Evolutionary conservation across 2,888 invertebrate species (phyloP).

Genomic region (Phortica magna): DNA sequence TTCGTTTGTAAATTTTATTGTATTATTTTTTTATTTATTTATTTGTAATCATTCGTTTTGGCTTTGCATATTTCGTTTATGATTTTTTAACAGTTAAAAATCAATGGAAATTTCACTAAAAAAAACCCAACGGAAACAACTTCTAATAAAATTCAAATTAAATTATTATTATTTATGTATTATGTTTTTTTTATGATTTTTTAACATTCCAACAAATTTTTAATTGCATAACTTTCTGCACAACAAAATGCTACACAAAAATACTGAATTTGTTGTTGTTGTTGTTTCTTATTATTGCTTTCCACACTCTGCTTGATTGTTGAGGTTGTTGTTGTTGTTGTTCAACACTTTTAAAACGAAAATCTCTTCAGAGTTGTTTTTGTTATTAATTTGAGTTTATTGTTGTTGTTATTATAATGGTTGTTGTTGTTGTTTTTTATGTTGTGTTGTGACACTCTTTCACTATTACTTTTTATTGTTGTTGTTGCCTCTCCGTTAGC

Average conservation of each 20-base stretch:
- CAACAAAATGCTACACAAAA: constrained; percentile 13
- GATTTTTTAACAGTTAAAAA: constrained; percentile 3
- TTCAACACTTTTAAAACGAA: constrained; percentile 6
- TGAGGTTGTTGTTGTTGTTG: constrained; percentile 7
- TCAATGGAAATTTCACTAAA: not conserved
- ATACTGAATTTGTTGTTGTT: constrained; percentile 41
- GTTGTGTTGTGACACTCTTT: constrained; percentile 45
- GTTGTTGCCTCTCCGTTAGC: constrained; percentile 38
- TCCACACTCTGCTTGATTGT: constrained; percentile 32
- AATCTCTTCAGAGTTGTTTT: constrained; percentile 26
- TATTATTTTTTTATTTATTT: not conserved
- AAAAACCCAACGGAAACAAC: not conserved
- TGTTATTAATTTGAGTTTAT: constrained; percentile 42
- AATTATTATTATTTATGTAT: constrained; percentile 8
- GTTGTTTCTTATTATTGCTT: constrained; percentile 39
- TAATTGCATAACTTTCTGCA: constrained; percentile 34
- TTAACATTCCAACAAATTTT: not conserved
- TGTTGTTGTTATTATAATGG: constrained; percentile 40
- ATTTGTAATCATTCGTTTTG: not conserved
- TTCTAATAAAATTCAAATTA: constrained; percentile 16
- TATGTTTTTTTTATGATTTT: constrained; percentile 15
- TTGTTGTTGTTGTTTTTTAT: constrained; percentile 41
- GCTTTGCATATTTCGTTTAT: constrained; percentile 36
- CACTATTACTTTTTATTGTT: constrained; percentile 57
- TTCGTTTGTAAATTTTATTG: not conserved